Conservation (phyloP, 2,797 vertebrate species). For the Neosalanx taihuensis region DNA sequence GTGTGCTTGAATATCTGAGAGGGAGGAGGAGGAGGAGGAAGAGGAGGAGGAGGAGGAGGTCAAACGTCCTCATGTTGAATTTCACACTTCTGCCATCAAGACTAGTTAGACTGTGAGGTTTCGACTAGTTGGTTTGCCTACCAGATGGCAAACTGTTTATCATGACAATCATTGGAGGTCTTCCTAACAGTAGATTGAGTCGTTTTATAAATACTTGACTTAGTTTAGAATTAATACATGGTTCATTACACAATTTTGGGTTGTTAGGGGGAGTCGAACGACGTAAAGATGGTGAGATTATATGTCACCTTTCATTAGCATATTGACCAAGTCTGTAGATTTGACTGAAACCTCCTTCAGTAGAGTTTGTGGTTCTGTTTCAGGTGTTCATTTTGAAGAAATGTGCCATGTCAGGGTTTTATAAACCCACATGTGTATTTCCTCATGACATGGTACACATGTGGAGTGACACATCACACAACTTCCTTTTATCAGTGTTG, state of each 20-base stretch:
- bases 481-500: background rate
- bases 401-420: too few species aligned
- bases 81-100: constrained; percentile 15
- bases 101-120: background rate
- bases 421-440: background rate
- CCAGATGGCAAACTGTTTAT: background rate
- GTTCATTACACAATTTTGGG: too few species aligned
- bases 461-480: background rate
- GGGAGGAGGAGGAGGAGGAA: background rate
- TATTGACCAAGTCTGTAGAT: too few species aligned
- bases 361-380: too few species aligned
- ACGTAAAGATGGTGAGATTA: too few species aligned
- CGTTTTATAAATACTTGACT: too few species aligned
- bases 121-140: background rate
- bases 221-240: too few species aligned
- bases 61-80: constrained; percentile 16
- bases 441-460: background rate
- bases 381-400: too few species aligned
- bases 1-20: background rate
- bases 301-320: too few species aligned
- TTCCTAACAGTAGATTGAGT: background rate
- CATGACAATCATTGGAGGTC: background rate
- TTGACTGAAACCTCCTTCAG: too few species aligned
- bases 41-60: background rate
- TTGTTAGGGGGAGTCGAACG: too few species aligned